Conservation (phyloP, 2,113 vertebrate species). For the Toxotes jaculatrix region DNA sequence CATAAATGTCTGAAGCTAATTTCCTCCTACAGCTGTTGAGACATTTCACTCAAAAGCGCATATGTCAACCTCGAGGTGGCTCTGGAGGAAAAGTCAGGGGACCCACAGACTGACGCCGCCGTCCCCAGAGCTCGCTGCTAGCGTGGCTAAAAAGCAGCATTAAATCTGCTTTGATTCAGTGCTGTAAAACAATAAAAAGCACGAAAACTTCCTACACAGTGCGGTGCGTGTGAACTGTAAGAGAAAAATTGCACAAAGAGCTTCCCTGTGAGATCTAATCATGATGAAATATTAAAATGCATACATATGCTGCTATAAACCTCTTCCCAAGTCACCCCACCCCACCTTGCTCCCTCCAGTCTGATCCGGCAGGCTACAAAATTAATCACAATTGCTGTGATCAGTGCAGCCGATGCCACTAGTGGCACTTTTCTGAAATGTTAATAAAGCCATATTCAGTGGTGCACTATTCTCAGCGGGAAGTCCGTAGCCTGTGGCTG, state of each 20-base stretch:
- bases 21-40: neutral
- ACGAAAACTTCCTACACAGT: neutral
- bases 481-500: constrained; percentile 65
- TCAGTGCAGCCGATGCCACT: constrained; percentile 45
- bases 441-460: constrained; percentile 72
- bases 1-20: neutral
- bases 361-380: constrained; percentile 16
- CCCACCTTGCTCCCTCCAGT: constrained; percentile 13
- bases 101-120: neutral
- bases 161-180: neutral
- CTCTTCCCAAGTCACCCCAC: neutral
- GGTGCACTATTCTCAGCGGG: constrained; percentile 55
- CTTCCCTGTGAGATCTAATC: constrained; percentile 34
- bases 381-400: constrained; percentile 56
- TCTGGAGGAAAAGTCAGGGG: neutral
- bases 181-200: neutral
- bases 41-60: neutral
- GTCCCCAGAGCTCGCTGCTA: neutral
- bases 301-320: constrained; percentile 35
- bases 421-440: constrained; percentile 61
- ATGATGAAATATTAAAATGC: constrained; percentile 52
- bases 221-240: neutral
- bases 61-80: too few relatives aligned
- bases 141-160: neutral
- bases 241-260: neutral